Conservation (phyloP, 2,113 vertebrate species). For the Mormyrus lacerda region DNA sequence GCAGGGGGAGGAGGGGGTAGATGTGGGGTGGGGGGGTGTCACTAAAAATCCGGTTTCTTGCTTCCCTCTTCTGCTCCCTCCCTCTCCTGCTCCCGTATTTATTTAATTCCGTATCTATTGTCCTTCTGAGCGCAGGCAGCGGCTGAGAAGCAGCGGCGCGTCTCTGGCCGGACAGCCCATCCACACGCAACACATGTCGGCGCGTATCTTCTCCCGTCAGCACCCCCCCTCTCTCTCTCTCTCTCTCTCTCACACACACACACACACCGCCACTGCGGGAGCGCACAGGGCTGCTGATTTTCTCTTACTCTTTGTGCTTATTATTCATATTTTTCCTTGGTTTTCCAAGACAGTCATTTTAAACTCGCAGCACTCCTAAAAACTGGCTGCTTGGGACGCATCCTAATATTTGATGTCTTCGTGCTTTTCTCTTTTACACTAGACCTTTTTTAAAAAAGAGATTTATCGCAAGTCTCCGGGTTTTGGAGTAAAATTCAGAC, state of each 20-base stretch:
- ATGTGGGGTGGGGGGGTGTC: constrained; percentile 55
- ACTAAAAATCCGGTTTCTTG: constrained; percentile 49
- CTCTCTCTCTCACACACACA: too few relatives aligned
- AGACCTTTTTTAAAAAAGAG: background rate
- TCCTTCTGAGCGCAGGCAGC: constrained; percentile 41
- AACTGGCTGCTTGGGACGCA: background rate
- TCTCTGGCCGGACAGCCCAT: background rate
- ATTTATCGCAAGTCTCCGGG: background rate
- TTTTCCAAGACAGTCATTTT: constrained; percentile 3
- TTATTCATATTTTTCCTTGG: background rate
- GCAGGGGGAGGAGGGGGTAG: constrained; percentile 39
- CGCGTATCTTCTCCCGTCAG: background rate
- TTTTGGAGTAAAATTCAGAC: background rate
- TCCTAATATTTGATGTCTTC: background rate
- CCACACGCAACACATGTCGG: background rate
- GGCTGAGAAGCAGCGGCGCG: constrained; percentile 25
- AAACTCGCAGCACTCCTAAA: background rate
- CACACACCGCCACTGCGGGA: background rate
- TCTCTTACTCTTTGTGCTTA: background rate
- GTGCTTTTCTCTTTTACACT: background rate
- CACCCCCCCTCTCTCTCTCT: too few relatives aligned
- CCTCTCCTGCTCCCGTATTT: constrained; percentile 38
- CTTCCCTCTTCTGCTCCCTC: constrained; percentile 39
- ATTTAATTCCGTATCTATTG: constrained; percentile 61
- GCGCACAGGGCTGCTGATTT: background rate